Conservation (phyloP, 2,888 invertebrate species). For the Caenorhabditis drosophilae region DNA sequence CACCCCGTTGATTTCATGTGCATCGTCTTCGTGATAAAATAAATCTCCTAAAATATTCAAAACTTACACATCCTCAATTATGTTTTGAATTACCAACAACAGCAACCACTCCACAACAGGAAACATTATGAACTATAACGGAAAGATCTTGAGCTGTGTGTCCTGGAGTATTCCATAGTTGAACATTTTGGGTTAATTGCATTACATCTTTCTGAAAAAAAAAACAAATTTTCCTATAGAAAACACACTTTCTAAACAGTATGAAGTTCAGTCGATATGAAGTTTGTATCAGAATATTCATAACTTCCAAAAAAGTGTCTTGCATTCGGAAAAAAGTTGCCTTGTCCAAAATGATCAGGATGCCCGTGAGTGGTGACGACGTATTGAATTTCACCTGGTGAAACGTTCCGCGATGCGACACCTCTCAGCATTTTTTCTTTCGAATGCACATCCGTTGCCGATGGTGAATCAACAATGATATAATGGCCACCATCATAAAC, state of each 20-base stretch:
- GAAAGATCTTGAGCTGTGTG: constrained; percentile 62
- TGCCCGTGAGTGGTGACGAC: constrained; percentile 63
- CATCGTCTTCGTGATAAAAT: constrained; percentile 62
- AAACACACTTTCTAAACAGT: constrained; percentile 11
- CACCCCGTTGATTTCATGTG: constrained; percentile 45
- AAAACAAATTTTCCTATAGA: not conserved
- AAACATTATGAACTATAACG: constrained; percentile 58
- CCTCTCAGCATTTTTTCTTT: constrained; percentile 60
- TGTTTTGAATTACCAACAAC: constrained; percentile 46
- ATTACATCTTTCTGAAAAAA: constrained; percentile 51
- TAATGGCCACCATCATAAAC: constrained; percentile 60
- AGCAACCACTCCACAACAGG: constrained; percentile 57
- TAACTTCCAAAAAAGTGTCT: constrained; percentile 64
- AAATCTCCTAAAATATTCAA: constrained; percentile 51
- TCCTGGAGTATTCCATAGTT: constrained; percentile 66
- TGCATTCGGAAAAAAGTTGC: constrained; percentile 64
- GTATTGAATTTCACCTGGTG: constrained; percentile 57
- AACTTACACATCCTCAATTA: constrained; percentile 1
- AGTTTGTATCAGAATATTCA: constrained; percentile 58
- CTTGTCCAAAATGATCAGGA: constrained; percentile 63
- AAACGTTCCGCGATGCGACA: constrained; percentile 40
- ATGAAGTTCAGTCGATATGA: constrained; percentile 53
- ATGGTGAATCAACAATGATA: constrained; percentile 62
- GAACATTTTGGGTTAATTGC: constrained; percentile 57
- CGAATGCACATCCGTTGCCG: constrained; percentile 58